Evolutionary conservation across 1,140 invertebrate genomes (phyloP).

Genomic region (Stenopsyche tienmushanensis): DNA sequence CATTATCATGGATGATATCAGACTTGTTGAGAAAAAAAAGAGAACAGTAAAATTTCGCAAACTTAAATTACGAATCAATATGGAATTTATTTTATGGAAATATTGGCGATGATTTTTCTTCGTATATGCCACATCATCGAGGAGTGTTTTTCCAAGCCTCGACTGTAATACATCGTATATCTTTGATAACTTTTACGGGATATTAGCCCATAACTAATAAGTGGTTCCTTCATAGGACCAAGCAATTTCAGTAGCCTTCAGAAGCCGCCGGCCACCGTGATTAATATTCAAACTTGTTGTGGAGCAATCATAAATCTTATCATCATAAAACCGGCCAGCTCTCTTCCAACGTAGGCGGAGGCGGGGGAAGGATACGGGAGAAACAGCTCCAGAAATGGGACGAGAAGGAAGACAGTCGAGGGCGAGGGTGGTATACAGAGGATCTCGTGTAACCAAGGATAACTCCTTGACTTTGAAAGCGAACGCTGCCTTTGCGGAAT

Average conservation of each 20-base stretch:
- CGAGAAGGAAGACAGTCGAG: background rate
- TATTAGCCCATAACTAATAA: background rate
- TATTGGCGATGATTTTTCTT: too few species aligned
- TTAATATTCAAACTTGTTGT: conserved; percentile 43
- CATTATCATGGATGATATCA: too few species aligned
- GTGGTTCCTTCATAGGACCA: background rate
- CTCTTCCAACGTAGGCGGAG: conserved; percentile 3
- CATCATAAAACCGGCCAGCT: conserved; percentile 40
- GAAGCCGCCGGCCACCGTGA: conserved; percentile 37
- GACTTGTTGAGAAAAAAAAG: too few species aligned
- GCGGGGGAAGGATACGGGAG: conserved; percentile 10
- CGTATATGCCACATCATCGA: too few species aligned
- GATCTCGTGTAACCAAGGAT: conserved; percentile 24
- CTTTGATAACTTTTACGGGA: background rate
- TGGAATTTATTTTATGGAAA: too few species aligned
- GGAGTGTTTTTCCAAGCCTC: too few species aligned
- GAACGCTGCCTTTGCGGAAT: too few species aligned
- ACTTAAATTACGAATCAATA: too few species aligned
- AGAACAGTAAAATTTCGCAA: too few species aligned
- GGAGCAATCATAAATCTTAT: conserved; percentile 43
- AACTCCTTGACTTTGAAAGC: conserved; percentile 26
- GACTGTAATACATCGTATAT: too few species aligned
- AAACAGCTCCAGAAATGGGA: background rate
- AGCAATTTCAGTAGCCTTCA: conserved; percentile 32
- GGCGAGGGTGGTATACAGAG: background rate